A percentile compares a stretch with the other conserved stretches of the same genome.
phyloP scores from a whole-genome alignment of 2,888 invertebrate genomes.

The Odontothrips loti region DNA sequence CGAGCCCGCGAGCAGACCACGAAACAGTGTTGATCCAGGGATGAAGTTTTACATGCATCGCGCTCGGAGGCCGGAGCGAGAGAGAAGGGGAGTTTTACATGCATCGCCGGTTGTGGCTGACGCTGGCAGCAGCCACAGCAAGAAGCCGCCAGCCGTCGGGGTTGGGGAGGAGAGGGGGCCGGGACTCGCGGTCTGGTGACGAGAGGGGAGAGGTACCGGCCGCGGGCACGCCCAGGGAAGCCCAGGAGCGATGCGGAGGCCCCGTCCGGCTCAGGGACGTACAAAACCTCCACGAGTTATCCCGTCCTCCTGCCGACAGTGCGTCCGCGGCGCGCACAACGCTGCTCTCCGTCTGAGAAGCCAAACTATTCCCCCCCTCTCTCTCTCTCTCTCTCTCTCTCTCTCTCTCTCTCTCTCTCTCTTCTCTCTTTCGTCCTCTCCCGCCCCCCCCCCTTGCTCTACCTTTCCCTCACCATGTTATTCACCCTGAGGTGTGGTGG shows the following conservation, averaged over 20 bases:
- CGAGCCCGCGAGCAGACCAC: too few species aligned
- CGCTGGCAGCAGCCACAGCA: neutral
- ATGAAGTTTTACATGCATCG: too few species aligned
- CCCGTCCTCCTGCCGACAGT: neutral
- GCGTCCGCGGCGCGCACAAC: neutral
- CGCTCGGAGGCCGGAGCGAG: neutral
- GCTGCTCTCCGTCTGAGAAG: neutral
- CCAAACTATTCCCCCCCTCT: neutral
- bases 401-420: constrained; percentile 11
- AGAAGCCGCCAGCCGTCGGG: neutral
- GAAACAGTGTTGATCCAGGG: too few species aligned
- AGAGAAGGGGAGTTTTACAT: neutral
- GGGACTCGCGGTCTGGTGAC: neutral
- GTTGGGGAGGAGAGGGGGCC: neutral
- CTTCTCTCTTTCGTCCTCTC: neutral
- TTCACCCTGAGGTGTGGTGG: too few species aligned
- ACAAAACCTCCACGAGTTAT: too few species aligned
- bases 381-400: neutral
- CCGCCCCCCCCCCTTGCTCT: neutral
- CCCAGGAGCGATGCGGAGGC: neutral
- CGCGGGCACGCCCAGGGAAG: neutral
- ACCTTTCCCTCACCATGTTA: neutral
- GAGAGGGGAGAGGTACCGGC: neutral
- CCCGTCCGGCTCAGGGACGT: too few species aligned
- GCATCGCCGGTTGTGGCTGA: neutral